These are phyloP conservation scores for Percina caprodes DNA, from an alignment of 2,113 vertebrate species.

Conservation along the genomic window DNA sequence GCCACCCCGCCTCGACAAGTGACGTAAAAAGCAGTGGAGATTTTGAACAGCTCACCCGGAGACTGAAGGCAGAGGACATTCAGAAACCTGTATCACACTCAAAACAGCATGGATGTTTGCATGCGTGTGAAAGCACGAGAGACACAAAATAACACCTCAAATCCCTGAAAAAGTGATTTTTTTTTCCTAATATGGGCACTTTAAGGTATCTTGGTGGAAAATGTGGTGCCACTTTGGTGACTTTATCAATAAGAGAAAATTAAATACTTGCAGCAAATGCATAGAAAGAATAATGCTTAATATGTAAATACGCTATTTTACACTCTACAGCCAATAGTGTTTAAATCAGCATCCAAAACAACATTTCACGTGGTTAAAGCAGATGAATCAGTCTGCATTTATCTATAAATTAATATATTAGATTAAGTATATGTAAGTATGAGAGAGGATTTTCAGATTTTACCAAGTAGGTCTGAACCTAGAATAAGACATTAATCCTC, in stretches of 20 bases:
- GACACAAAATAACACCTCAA: no score
- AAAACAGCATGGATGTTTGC: no score
- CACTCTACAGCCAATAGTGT: background rate
- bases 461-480: background rate
- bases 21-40: no score
- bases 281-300: background rate
- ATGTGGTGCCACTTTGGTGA: background rate
- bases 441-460: background rate
- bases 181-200: no score
- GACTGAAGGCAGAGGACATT: no score
- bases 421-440: background rate
- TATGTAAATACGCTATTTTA: background rate
- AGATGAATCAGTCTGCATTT: background rate
- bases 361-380: background rate
- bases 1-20: no score
- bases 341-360: background rate
- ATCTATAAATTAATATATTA: background rate
- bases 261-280: background rate
- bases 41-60: no score
- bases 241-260: background rate
- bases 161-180: no score
- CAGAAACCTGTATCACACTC: no score
- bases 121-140: no score
- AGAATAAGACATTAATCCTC: conserved; percentile 5
- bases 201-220: background rate